Conservation (phyloP, 1,140 invertebrate species). For the Ooceraea biroi region DNA sequence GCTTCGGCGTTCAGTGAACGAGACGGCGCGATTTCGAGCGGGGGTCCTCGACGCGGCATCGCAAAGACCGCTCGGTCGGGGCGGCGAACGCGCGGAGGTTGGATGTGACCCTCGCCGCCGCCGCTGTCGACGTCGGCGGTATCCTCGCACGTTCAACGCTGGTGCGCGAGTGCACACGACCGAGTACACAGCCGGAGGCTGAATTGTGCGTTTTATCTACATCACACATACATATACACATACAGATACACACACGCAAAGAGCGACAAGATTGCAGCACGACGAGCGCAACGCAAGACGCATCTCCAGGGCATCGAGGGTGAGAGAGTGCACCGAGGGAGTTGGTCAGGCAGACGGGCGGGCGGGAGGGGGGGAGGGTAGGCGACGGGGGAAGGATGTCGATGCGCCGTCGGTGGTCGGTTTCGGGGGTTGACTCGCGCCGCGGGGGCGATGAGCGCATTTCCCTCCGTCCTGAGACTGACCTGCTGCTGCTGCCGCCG, state of each 20-base stretch:
- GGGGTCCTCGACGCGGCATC: background rate
- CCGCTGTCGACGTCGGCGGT: background rate
- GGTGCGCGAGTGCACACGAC: no score
- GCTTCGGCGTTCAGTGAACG: conserved; percentile 69
- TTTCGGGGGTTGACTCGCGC: conserved; percentile 86
- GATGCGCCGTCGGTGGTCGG: conserved; percentile 85
- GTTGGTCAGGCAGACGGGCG: conserved; percentile 58
- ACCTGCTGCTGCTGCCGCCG: conserved; percentile 76
- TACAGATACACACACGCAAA: background rate
- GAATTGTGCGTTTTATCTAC: no score
- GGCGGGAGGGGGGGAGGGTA: conserved; percentile 64
- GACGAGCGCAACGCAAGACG: conserved; percentile 25
- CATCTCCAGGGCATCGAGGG: conserved; percentile 43
- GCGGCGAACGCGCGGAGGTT: background rate
- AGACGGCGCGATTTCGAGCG: conserved; percentile 60
- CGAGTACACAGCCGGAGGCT: no score
- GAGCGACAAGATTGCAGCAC: background rate
- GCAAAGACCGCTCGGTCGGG: background rate
- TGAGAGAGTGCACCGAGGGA: conserved; percentile 61
- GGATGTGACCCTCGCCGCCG: conserved; percentile 7
- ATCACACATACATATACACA: no score
- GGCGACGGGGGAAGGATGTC: conserved; percentile 82
- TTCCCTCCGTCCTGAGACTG: conserved; percentile 85
- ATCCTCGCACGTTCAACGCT: no score
- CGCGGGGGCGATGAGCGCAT: conserved; percentile 86